phyloP scores from a whole-genome alignment of 2,888 invertebrate genomes.

The Acrocyrtus sp. region DNA sequence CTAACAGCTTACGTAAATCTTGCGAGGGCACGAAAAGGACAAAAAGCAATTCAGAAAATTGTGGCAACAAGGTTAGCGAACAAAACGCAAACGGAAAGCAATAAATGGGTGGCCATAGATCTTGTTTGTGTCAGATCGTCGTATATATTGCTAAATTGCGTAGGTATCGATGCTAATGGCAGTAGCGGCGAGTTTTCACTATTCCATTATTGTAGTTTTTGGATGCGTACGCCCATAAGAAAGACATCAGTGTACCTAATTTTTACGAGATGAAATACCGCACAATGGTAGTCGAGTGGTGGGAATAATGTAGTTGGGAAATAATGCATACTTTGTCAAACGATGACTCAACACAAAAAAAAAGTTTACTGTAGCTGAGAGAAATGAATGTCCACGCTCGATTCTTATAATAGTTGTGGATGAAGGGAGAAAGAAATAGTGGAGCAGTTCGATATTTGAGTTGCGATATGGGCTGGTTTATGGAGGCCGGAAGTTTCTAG shows the following conservation, averaged over 20 bases:
- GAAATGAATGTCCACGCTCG: slow-evolving; percentile 28
- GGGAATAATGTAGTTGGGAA: slow-evolving; percentile 34
- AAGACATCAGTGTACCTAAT: no score
- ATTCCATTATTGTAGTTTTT: no score
- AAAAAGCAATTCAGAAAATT: slow-evolving; percentile 34
- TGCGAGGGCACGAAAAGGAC: no score
- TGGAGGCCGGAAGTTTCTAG: slow-evolving; percentile 36
- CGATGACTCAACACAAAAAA: slow-evolving; percentile 40
- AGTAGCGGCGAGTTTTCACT: no score
- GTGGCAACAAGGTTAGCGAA: slow-evolving; percentile 40
- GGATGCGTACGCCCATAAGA: no score
- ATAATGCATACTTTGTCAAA: slow-evolving; percentile 44
- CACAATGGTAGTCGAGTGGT: no score
- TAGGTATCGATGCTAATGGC: no score
- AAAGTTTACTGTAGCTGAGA: slow-evolving; percentile 14
- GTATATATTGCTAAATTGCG: no score
- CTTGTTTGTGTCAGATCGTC: slow-evolving; percentile 39
- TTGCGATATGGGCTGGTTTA: slow-evolving; percentile 5
- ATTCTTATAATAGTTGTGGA: slow-evolving; percentile 38
- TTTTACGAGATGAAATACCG: no score
- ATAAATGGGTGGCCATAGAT: slow-evolving; percentile 38
- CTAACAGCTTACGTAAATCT: no score
- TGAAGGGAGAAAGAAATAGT: no score
- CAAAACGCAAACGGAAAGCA: slow-evolving; percentile 38
- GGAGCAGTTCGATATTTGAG: slow-evolving; percentile 18